Conservation (phyloP, 2,113 vertebrate species). For the Bucco capensis region DNA sequence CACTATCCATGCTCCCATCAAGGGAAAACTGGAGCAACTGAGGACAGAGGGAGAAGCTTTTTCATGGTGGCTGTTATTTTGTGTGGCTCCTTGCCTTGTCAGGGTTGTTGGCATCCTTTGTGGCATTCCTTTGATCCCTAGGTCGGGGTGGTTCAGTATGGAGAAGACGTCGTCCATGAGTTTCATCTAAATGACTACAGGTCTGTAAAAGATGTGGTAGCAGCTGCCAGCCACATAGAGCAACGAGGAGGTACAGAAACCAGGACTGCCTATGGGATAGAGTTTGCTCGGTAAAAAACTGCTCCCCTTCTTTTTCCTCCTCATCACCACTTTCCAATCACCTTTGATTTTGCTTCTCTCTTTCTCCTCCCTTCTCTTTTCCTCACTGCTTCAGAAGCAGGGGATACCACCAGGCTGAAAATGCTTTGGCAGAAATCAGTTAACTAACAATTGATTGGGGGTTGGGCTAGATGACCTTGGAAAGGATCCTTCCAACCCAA, state of each 20-base stretch:
- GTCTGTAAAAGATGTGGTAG: constrained; percentile 88
- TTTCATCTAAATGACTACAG: constrained; percentile 88
- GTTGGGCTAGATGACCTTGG: too few species aligned
- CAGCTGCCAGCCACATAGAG: constrained; percentile 85
- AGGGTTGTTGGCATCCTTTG: neutral
- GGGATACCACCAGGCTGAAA: neutral
- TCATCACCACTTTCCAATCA: too few species aligned
- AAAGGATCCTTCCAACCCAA: too few species aligned
- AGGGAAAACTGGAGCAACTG: neutral
- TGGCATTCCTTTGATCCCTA: constrained; percentile 22
- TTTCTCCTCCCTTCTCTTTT: neutral
- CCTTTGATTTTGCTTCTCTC: accelerated
- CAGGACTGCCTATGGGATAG: constrained; percentile 90
- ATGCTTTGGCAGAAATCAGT: too few species aligned
- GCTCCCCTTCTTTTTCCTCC: accelerated
- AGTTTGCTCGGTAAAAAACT: constrained; percentile 83
- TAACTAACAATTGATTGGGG: too few species aligned
- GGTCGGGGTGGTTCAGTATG: constrained; percentile 94
- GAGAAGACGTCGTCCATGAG: constrained; percentile 90
- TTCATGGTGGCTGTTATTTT: accelerated
- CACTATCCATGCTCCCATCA: accelerated
- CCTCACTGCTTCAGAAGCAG: neutral
- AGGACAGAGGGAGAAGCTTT: accelerated
- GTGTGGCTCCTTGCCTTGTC: neutral
- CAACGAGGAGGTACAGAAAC: constrained; percentile 95